phyloP scores from a whole-genome alignment of 2,113 vertebrate species.

The Amazona vittata region DNA sequence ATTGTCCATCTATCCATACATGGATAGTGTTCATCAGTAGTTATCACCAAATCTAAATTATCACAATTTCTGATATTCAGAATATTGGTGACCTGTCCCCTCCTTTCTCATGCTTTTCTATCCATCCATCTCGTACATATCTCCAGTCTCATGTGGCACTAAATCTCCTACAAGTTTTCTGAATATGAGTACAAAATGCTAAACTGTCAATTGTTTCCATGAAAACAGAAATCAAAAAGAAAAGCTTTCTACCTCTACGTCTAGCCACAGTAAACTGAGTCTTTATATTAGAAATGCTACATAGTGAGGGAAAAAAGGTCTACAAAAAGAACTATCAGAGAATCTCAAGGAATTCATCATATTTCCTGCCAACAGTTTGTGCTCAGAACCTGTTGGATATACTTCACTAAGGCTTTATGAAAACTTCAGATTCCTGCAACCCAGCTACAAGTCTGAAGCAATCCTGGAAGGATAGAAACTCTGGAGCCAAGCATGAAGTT shows the following conservation, averaged over 20 bases:
- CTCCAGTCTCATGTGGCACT: neutral
- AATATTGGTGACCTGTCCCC: neutral
- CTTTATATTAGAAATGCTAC: neutral
- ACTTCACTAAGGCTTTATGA: neutral
- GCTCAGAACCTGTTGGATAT: neutral
- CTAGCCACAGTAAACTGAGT: neutral
- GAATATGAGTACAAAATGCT: neutral
- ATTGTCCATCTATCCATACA: rapidly evolving
- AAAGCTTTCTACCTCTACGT: neutral
- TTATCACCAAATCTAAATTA: neutral
- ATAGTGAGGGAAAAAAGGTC: neutral
- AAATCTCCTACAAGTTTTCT: neutral
- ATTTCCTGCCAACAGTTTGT: neutral
- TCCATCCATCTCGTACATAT: neutral
- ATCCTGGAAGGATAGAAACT: neutral
- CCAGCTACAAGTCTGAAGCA: neutral
- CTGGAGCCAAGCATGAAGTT: neutral
- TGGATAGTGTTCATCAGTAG: neutral
- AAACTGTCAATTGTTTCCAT: neutral
- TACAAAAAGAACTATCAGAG: neutral
- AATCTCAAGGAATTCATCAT: neutral
- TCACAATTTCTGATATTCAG: neutral
- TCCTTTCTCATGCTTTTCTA: neutral
- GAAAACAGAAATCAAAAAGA: neutral
- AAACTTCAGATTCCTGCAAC: neutral